Percentiles rank a stretch among this genome's conserved stretches.
phyloP scores from a whole-genome alignment of 2,113 vertebrate genomes.

The Gasterosteus nipponicus region DNA sequence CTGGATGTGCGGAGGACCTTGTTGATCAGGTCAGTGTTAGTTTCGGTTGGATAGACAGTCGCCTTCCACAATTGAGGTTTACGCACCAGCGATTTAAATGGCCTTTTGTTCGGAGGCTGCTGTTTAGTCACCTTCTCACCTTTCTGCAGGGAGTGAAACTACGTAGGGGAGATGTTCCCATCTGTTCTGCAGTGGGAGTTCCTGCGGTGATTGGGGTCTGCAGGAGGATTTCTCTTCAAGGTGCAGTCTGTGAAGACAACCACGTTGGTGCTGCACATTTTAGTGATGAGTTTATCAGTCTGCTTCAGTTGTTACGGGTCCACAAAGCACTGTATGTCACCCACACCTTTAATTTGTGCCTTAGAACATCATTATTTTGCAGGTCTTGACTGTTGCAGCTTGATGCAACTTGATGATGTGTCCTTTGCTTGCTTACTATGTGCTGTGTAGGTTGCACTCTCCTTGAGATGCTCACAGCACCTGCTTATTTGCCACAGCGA shows the following conservation, averaged over 20 bases:
- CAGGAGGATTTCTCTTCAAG: constrained; percentile 25
- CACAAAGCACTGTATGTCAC: not conserved
- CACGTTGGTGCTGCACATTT: constrained; percentile 16
- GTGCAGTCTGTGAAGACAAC: constrained; percentile 24
- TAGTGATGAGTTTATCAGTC: not conserved
- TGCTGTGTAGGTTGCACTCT: constrained; percentile 28
- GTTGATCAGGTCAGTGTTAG: constrained; percentile 11
- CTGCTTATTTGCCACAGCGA: constrained; percentile 44
- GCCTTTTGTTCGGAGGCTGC: constrained; percentile 29
- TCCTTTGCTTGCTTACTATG: constrained; percentile 18
- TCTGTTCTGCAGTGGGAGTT: constrained; percentile 36
- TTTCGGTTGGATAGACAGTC: constrained; percentile 16
- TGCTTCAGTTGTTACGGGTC: constrained; percentile 4
- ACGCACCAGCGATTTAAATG: constrained; percentile 45
- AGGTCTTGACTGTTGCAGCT: not conserved
- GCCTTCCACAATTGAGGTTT: constrained; percentile 36
- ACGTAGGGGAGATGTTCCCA: constrained; percentile 37
- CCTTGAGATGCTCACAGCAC: constrained; percentile 47
- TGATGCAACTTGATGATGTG: not conserved
- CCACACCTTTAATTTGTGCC: not conserved
- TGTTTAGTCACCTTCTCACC: constrained; percentile 43
- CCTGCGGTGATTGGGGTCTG: constrained; percentile 24
- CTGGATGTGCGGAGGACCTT: constrained; percentile 10
- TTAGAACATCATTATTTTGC: constrained; percentile 12
- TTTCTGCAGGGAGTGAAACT: constrained; percentile 38